Evolutionary conservation across 1,140 invertebrate species (phyloP), one percentile per base, ranked within the genome.

Genomic region (Nixonia krombeini): DNA sequence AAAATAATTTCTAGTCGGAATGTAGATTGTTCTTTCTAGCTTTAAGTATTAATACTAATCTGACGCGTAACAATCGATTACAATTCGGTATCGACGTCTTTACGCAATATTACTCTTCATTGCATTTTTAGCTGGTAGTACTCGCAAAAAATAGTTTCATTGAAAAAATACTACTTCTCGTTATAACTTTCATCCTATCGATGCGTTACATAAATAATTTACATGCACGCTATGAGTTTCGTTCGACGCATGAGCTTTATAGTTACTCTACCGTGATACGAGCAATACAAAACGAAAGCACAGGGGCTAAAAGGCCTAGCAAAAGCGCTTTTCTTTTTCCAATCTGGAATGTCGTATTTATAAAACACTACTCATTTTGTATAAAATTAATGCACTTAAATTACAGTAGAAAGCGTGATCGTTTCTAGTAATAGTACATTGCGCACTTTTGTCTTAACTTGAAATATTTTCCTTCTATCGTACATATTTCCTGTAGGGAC

Each of bases 91-190:
- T n/a, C n/a, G n/a, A n/a, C n/a, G n/a, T n/a, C n/a, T n/a, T n/a
- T n/a, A n/a, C n/a, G n/a, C n/a, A 33, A 10, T 33, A 13, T 4
- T 4, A 44, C 12, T 41, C 13, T 6, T 42, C 17, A 41, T 45
- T 9, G 23, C 47, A 63, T 29, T 59, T 51, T 16, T 28, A 61
- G 66, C 59, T 42, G 40, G 18, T 59, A 59, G 58, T 59, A 69
- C 28, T 63, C 8, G 58, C 56, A 72, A 59, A 72, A 72, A 72
- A 67, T 72, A 72, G 35, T 72, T 25, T 65, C 49, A 44, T 52
- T 68, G 65, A 58, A 72, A 72, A 72, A 72, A 72, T 68, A 72
- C 61, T 72, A 72, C 65, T 59, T 63, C 29, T 68, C 25, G 4
- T 53, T 70, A 57, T 35, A 53, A 51, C 47, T 65, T 52, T 42